Evolutionary conservation across 1,140 invertebrate species (phyloP), one percentile per base, ranked within the genome.

Genomic region (Meloidogyne exigua): DNA sequence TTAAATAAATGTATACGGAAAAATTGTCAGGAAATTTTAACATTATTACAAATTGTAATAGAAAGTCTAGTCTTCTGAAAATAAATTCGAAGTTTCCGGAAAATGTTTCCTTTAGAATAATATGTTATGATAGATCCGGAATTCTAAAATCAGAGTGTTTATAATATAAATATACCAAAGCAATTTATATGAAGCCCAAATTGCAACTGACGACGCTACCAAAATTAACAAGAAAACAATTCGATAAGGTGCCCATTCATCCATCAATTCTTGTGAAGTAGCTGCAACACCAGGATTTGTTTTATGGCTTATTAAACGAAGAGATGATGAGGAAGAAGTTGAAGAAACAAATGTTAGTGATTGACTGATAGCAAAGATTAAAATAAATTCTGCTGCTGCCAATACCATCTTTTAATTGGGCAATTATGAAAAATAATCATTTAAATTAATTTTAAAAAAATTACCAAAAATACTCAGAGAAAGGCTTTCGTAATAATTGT

Each of bases 151-250:
- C 44, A 57, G n/a, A 26, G 12, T 49, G 12, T 36, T 36, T 42
- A 72, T 2, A 2, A 26, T 44, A 13, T 10, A 23, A 32, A 49
- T 26, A 62, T 71, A 73, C 72, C 72, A 73, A 15, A 62, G 32
- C 12, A 73, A 36, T 64, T 73, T 73, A 39, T 73, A 73, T n/a
- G 72, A 73, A 15, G 72, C 72, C 72, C 72, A 73, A 36, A 73
- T 2, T 36, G 28, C 72, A 9, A 73, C 72, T 26, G 72, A 73
- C 23, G 72, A 73, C 2, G 57, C 72, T 25, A 73, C 57, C 13
- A 73, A n/a, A 62, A 73, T 62, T 21, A 73, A 73, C n/a, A 73
- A 39, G 10, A 73, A 32, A 26, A 23, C 72, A 21, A 73, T 57
- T 62, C 72, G 72, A 64, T 73, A 73, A 15, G 72, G 72, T 18